A percentile compares a stretch with the other conserved stretches of the same genome.
Evolutionary conservation across 2,797 vertebrate genomes (phyloP).

Genomic region (Gymnopithys bicolor): DNA sequence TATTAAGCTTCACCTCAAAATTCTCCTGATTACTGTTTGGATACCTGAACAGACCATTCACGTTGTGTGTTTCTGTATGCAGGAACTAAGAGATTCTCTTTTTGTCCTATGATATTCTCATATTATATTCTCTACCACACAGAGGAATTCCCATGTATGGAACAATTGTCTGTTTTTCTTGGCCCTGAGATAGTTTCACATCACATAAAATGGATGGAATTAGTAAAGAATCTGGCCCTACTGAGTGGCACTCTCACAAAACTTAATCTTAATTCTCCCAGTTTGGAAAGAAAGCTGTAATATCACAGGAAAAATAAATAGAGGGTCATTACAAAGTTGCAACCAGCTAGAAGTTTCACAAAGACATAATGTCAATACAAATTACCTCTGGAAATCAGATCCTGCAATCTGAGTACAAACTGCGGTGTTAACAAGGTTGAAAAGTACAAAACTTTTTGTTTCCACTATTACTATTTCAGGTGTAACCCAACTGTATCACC

Average conservation of each 20-base stretch:
- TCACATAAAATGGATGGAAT: background rate
- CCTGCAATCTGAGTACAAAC: background rate
- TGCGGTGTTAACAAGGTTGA: background rate
- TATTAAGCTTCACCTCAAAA: background rate
- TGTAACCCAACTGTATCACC: background rate
- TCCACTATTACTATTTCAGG: background rate
- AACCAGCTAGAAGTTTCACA: background rate
- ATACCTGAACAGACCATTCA: background rate
- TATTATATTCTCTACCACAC: background rate
- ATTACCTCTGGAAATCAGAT: background rate
- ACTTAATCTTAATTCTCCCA: background rate
- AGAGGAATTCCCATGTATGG: background rate
- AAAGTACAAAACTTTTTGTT: background rate
- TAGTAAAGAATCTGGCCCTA: background rate
- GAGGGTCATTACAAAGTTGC: background rate
- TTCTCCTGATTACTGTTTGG: background rate
- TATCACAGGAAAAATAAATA: background rate
- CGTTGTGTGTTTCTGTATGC: background rate
- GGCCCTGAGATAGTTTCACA: background rate
- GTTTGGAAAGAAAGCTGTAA: background rate
- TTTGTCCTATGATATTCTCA: background rate
- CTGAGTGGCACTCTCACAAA: background rate
- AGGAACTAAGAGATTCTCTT: background rate
- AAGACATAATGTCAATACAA: background rate
- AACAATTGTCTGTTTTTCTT: background rate